phyloP scores from a whole-genome alignment of 2,113 vertebrate species.

The Hystrix brachyura region DNA sequence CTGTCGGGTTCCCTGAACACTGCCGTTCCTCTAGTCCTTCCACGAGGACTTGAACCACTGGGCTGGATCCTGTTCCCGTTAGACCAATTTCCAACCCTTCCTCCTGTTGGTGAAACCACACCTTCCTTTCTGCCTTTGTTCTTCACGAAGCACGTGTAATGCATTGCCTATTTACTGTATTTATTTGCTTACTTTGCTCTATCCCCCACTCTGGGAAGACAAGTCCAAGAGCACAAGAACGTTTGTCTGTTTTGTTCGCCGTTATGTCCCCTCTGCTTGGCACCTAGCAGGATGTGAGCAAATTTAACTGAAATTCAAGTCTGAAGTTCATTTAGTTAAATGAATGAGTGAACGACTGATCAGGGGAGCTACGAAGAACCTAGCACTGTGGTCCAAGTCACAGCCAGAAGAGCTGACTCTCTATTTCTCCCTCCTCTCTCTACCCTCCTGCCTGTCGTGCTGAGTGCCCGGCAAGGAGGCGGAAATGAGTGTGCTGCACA shows the following conservation, averaged over 20 bases:
- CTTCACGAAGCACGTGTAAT: not conserved
- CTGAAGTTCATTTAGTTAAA: constrained; percentile 13
- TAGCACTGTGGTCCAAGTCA: not conserved
- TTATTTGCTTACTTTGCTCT: not conserved
- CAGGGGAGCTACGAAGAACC: not conserved
- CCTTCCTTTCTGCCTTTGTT: not conserved
- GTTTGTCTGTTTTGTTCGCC: not conserved
- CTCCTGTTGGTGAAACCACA: not conserved
- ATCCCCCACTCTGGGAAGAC: not conserved
- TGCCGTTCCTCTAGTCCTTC: not conserved
- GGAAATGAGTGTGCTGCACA: constrained; percentile 76
- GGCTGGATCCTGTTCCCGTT: not conserved
- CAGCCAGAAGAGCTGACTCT: constrained; percentile 58
- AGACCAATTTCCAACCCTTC: not conserved
- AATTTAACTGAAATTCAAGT: not conserved
- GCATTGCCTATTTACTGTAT: not conserved
- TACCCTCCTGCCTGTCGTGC: constrained; percentile 27
- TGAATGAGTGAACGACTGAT: not conserved
- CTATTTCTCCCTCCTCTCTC: not conserved
- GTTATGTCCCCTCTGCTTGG: not conserved
- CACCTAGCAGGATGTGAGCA: not conserved
- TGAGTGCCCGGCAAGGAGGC: constrained; percentile 62
- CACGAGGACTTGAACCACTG: not conserved
- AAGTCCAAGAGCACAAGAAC: not conserved
- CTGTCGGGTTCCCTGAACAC: not conserved